Evolutionary conservation across 2,113 vertebrate species (phyloP).

Genomic region (Numenius arquata): DNA sequence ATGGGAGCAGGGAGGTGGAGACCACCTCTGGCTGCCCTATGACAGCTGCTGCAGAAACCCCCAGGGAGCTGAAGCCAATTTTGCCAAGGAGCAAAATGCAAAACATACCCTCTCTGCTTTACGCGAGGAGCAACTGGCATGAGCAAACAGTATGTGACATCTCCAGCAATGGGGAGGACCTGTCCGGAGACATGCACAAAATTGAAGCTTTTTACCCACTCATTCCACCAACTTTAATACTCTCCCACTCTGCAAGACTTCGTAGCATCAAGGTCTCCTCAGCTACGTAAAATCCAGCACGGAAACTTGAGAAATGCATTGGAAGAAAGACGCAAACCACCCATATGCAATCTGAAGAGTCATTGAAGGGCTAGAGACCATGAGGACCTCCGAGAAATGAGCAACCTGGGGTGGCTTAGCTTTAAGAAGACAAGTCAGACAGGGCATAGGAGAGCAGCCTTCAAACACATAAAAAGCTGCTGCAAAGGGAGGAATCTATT

Average conservation of each 20-base stretch:
- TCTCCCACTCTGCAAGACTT: neutral
- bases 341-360: neutral
- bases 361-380: neutral
- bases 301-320: neutral
- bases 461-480: neutral
- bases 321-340: neutral
- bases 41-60: neutral
- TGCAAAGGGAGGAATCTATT: constrained; percentile 12
- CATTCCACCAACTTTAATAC: neutral
- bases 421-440: neutral
- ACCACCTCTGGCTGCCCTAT: neutral
- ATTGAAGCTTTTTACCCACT: neutral
- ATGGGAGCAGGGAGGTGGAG: neutral
- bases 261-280: neutral
- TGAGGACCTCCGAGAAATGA: neutral
- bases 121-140: neutral
- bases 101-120: neutral
- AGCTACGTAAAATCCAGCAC: neutral
- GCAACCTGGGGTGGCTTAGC: neutral
- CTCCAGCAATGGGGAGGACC: neutral
- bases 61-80: neutral
- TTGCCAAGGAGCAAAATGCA: neutral
- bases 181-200: neutral
- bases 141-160: neutral
- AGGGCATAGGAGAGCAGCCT: neutral